These are phyloP conservation scores for Drosophila koepferae DNA, from an alignment of 2,888 invertebrate species.

Conservation along the genomic window DNA sequence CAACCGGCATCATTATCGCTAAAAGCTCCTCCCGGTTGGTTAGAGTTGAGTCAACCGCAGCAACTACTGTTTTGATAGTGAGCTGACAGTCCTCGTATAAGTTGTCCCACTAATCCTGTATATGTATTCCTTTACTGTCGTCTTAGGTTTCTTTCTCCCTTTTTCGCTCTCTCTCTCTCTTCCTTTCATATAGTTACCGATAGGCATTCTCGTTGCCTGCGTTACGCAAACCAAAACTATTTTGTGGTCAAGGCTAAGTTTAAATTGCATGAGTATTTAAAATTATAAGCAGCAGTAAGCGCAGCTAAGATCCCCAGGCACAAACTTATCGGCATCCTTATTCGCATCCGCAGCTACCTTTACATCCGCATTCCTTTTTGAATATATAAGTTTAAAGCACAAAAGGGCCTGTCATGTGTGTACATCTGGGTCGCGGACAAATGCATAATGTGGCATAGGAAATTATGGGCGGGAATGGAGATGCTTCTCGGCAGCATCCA, in stretches of 20 bases:
- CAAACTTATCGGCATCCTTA: background rate
- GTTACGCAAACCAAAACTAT: constrained; percentile 39
- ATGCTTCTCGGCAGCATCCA: constrained; percentile 28
- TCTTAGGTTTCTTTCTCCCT: constrained; percentile 1
- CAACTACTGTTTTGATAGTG: constrained; percentile 39
- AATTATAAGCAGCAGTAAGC: constrained; percentile 15
- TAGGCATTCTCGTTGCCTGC: background rate
- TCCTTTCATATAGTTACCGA: background rate
- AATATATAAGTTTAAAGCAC: constrained; percentile 36
- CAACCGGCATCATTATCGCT: constrained; percentile 41
- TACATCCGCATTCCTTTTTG: constrained; percentile 13
- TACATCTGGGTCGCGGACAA: constrained; percentile 39
- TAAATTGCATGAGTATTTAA: constrained; percentile 36
- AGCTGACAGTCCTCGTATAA: constrained; percentile 43
- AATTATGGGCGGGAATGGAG: constrained; percentile 43
- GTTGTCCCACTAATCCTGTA: constrained; percentile 41
- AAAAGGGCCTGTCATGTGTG: constrained; percentile 33
- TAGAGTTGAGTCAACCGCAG: constrained; percentile 40
- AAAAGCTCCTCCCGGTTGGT: constrained; percentile 41
- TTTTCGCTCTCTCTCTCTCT: no score
- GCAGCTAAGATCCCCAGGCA: constrained; percentile 1
- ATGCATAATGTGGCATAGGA: constrained; percentile 69
- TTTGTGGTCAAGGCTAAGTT: constrained; percentile 21
- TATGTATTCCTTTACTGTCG: constrained; percentile 4
- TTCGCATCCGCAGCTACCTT: constrained; percentile 1